Evolutionary conservation across 2,888 invertebrate genomes (phyloP).

Genomic region (Lordiphosa fenestrarum): DNA sequence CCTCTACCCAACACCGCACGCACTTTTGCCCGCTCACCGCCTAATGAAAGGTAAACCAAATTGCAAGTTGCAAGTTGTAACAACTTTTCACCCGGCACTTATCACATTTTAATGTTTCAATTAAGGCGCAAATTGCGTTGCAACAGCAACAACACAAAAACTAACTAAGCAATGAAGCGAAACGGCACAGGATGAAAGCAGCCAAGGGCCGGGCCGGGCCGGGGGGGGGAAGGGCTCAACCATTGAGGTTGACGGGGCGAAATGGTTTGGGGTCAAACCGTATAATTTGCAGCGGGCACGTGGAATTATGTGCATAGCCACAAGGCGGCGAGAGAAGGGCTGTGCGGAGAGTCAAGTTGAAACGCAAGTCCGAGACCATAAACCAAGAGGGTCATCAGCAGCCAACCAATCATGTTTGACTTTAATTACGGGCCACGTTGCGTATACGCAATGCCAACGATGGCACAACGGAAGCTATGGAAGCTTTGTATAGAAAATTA

Average conservation of each 20-base stretch:
- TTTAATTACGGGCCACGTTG: slow-evolving; percentile 27
- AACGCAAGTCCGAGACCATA: neutral
- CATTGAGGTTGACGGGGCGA: neutral
- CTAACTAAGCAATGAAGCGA: slow-evolving; percentile 62
- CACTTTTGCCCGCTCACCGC: neutral
- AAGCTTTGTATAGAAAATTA: too few relatives aligned
- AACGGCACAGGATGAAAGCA: slow-evolving; percentile 40
- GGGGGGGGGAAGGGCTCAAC: neutral
- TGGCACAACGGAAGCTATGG: too few relatives aligned
- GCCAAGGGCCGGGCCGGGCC: too few relatives aligned
- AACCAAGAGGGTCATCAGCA: slow-evolving; percentile 14
- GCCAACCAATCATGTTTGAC: slow-evolving; percentile 29
- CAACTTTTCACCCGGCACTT: slow-evolving; percentile 72
- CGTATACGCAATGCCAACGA: slow-evolving; percentile 49
- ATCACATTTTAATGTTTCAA: slow-evolving; percentile 80
- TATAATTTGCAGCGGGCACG: slow-evolving; percentile 42
- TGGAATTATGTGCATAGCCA: slow-evolving; percentile 34
- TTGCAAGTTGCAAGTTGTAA: slow-evolving; percentile 39
- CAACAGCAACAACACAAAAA: slow-evolving; percentile 39
- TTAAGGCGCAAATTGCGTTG: slow-evolving; percentile 71
- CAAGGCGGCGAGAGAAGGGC: neutral
- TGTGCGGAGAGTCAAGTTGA: neutral
- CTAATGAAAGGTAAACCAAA: slow-evolving; percentile 33
- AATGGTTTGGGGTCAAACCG: slow-evolving; percentile 15
- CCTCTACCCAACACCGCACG: neutral